Conservation (phyloP, 1,140 invertebrate species). For the Orchesella cincta region DNA sequence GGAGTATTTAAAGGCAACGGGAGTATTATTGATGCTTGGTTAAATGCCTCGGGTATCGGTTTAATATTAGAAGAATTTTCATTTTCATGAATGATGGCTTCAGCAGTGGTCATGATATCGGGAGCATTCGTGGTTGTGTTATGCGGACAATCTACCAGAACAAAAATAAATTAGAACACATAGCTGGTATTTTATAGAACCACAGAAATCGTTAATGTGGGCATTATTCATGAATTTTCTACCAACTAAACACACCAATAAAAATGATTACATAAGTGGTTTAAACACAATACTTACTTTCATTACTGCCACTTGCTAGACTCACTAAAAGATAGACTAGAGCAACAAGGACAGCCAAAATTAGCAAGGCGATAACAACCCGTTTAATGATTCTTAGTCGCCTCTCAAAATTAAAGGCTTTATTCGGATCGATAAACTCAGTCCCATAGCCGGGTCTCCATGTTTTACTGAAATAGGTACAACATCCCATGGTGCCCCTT, state of each 20-base stretch:
- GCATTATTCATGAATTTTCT: neutral
- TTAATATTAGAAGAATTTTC: too few relatives aligned
- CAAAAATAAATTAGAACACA: too few relatives aligned
- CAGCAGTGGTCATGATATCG: too few relatives aligned
- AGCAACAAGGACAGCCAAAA: neutral
- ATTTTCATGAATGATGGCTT: too few relatives aligned
- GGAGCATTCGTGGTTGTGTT: too few relatives aligned
- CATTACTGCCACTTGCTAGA: neutral
- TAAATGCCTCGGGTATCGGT: too few relatives aligned
- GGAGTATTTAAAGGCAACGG: too few relatives aligned
- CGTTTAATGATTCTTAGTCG: neutral
- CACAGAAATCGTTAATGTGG: neutral
- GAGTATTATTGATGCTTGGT: too few relatives aligned
- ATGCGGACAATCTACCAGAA: too few relatives aligned
- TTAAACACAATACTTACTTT: neutral
- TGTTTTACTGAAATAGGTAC: neutral
- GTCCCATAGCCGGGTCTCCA: neutral
- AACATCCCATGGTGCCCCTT: slow-evolving; percentile 4
- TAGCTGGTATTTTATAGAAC: too few relatives aligned
- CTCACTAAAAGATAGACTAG: neutral
- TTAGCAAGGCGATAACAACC: neutral
- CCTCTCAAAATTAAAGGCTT: neutral
- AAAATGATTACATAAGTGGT: neutral
- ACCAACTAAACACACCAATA: too few relatives aligned
- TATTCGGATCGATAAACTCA: neutral